Evolutionary conservation across 2,797 vertebrate species (phyloP).

Genomic region (Ctenopoma kingsleyae): DNA sequence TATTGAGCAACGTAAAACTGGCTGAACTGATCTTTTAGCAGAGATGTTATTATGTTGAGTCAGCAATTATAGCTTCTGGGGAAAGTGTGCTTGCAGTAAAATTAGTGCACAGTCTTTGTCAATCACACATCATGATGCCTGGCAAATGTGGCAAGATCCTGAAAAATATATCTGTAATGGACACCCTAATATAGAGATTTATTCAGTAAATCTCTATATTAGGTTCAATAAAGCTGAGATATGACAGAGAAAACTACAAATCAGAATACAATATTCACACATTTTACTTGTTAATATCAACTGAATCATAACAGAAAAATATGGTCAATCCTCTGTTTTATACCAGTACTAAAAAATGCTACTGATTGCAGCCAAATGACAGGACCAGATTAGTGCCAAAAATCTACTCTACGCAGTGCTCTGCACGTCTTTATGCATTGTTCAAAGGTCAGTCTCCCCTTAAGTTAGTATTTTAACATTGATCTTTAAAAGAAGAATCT

Average conservation of each 20-base stretch:
- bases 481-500: neutral
- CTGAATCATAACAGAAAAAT: neutral
- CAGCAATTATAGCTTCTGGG: slow-evolving; percentile 48
- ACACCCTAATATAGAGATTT: neutral
- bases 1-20: slow-evolving; percentile 71
- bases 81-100: slow-evolving; percentile 28
- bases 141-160: neutral
- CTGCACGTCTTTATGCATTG: neutral
- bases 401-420: no score
- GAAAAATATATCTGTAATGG: neutral
- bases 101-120: slow-evolving; percentile 27
- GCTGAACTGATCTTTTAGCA: slow-evolving; percentile 40
- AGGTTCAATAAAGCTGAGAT: neutral
- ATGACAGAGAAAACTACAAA: neutral
- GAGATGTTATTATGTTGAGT: slow-evolving; percentile 53
- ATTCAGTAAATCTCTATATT: neutral
- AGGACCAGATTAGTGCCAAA: no score
- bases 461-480: no score
- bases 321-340: no score
- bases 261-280: neutral
- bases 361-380: neutral
- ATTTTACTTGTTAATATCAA: neutral
- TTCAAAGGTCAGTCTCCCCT: neutral
- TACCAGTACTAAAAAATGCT: no score
- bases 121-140: slow-evolving; percentile 13